These are phyloP conservation scores for Brienomyrus longianalis DNA, from an alignment of 2,113 vertebrate genomes.

Conservation along the genomic window DNA sequence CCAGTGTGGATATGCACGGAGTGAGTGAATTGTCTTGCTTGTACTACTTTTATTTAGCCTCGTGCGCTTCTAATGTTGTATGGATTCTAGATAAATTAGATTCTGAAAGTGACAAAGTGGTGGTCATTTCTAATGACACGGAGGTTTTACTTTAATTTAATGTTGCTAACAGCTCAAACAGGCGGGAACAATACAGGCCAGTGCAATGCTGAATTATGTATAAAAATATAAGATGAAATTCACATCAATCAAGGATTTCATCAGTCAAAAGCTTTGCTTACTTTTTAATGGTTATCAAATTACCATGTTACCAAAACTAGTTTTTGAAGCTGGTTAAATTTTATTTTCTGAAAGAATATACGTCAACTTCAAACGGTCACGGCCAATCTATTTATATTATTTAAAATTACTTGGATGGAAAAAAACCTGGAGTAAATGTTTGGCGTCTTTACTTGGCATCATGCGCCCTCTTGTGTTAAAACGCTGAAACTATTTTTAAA, in stretches of 20 bases:
- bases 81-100: not conserved
- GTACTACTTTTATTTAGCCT: not conserved
- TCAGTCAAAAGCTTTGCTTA: not conserved
- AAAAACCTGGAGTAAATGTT: not conserved
- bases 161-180: not conserved
- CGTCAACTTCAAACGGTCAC: not conserved
- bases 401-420: not conserved
- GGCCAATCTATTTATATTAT: not conserved
- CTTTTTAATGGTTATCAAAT: not conserved
- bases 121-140: not conserved
- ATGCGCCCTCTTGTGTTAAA: not conserved
- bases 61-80: not conserved
- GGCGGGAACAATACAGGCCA: not conserved
- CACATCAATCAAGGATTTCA: not conserved
- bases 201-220: not conserved
- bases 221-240: not conserved
- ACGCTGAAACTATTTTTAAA: not conserved
- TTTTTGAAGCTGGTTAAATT: not conserved
- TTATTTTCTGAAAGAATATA: not conserved
- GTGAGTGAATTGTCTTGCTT: not conserved
- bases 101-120: not conserved
- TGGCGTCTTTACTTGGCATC: not conserved
- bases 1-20: not conserved
- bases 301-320: not conserved
- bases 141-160: not conserved